phyloP scores from a whole-genome alignment of 2,113 vertebrate species.

The Taurulus bubalis region DNA sequence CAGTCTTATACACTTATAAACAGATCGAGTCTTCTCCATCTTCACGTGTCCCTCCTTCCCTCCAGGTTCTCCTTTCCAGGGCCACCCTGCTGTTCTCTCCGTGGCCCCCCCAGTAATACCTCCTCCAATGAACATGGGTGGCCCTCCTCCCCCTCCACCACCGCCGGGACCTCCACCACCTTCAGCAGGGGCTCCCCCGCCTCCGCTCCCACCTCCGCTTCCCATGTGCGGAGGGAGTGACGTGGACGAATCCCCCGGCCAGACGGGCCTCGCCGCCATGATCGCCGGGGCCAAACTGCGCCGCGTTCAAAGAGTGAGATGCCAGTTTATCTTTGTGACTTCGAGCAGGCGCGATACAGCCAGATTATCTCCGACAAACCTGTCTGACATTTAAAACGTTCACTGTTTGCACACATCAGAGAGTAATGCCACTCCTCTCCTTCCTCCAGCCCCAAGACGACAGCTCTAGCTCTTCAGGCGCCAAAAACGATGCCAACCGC shows the following conservation, averaged over 20 bases:
- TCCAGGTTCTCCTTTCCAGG: constrained; percentile 91
- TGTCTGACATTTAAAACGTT: too few relatives aligned
- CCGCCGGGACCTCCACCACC: constrained; percentile 83
- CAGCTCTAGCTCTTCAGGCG: constrained; percentile 74
- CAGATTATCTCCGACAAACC: not conserved
- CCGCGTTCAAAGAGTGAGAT: constrained; percentile 92
- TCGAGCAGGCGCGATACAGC: not conserved
- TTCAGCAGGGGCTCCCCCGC: constrained; percentile 86
- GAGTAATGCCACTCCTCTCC: constrained; percentile 20
- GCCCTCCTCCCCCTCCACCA: constrained; percentile 91
- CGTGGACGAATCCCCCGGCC: constrained; percentile 84
- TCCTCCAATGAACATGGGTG: constrained; percentile 79
- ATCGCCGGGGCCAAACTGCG: constrained; percentile 98
- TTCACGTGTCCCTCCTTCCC: not conserved
- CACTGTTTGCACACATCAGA: not conserved
- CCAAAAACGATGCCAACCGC: constrained; percentile 94
- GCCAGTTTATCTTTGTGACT: not conserved
- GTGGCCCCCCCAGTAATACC: constrained; percentile 83
- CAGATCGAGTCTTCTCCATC: not conserved
- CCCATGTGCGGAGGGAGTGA: constrained; percentile 78
- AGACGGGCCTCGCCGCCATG: constrained; percentile 93
- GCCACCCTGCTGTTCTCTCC: constrained; percentile 87
- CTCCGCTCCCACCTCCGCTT: constrained; percentile 88
- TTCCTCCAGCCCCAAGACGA: constrained; percentile 88
- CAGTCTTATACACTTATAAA: not conserved